Percentiles rank a stretch among this genome's conserved stretches.
Conservation (phyloP, 2,113 vertebrate genomes). For the Grantiella picta region DNA sequence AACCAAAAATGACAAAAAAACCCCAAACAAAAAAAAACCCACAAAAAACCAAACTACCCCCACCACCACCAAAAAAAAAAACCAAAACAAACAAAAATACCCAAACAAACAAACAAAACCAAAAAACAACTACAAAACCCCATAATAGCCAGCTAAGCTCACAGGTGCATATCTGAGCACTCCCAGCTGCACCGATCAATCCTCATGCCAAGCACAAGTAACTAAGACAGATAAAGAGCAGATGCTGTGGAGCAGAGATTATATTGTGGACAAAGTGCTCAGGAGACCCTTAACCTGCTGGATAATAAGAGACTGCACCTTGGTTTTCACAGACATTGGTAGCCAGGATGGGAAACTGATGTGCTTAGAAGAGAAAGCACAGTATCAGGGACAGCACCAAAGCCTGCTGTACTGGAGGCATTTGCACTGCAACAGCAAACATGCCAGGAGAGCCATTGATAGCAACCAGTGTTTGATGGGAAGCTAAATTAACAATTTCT, state of each 20-base stretch:
- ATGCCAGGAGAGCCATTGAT: neutral
- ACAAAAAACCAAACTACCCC: neutral
- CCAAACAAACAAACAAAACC: neutral
- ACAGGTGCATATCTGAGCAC: neutral
- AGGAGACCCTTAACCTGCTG: neutral
- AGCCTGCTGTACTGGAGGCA: neutral
- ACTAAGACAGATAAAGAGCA: constrained; percentile 4
- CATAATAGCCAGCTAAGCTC: neutral
- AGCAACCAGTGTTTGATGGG: neutral
- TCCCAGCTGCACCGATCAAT: neutral
- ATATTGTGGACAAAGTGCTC: neutral
- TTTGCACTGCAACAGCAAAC: neutral
- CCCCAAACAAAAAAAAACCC: neutral
- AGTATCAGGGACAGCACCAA: neutral
- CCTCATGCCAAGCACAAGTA: neutral
- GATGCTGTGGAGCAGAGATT: neutral
- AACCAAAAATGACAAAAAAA: neutral
- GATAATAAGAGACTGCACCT: neutral
- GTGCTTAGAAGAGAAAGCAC: neutral
- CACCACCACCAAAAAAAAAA: neutral
- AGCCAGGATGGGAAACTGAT: neutral
- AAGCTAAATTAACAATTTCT: neutral
- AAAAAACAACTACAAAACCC: neutral
- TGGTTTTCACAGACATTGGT: neutral
- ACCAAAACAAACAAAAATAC: too few relatives aligned